Evolutionary conservation across 2,113 vertebrate species (phyloP).

Genomic region (Hippoglossus stenolepis): DNA sequence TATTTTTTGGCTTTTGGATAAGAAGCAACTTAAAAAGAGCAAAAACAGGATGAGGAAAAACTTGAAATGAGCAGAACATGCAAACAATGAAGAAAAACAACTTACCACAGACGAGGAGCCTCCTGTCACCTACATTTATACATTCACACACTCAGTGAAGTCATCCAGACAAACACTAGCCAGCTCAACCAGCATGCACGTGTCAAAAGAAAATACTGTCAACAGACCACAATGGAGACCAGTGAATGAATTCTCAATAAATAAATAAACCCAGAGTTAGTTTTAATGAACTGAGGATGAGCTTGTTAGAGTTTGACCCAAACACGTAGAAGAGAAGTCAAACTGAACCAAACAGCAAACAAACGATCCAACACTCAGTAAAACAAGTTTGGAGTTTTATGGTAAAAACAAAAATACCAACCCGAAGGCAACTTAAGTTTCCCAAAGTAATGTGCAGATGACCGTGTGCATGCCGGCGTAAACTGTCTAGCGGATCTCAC

Average conservation of each 20-base stretch:
- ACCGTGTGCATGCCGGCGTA: conserved; percentile 87
- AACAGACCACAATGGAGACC: conserved; percentile 64
- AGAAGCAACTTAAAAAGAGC: neutral
- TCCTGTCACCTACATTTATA: conserved; percentile 51
- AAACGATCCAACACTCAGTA: conserved; percentile 34
- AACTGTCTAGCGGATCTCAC: conserved; percentile 88
- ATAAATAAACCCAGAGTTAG: too few relatives aligned
- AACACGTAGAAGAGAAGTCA: neutral
- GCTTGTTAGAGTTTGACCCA: conserved; percentile 3
- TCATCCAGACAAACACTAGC: conserved; percentile 78
- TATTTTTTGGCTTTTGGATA: conserved; percentile 10
- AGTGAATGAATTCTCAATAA: conserved; percentile 15
- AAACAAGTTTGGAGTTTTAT: conserved; percentile 56
- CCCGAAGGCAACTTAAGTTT: conserved; percentile 62
- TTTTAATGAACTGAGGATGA: neutral
- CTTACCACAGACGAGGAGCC: conserved; percentile 73
- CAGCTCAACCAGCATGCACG: conserved; percentile 93
- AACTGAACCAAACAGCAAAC: conserved; percentile 31
- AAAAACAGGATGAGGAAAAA: conserved; percentile 29
- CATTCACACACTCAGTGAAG: conserved; percentile 51
- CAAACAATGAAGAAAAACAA: conserved; percentile 46
- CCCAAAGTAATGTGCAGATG: conserved; percentile 53
- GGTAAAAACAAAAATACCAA: conserved; percentile 58
- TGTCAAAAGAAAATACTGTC: conserved; percentile 66
- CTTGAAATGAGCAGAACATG: conserved; percentile 34